Base-by-base conservation (phyloP, 53 echinoderm and acorn worm species). In the Apostichopus leukothele region DNA sequence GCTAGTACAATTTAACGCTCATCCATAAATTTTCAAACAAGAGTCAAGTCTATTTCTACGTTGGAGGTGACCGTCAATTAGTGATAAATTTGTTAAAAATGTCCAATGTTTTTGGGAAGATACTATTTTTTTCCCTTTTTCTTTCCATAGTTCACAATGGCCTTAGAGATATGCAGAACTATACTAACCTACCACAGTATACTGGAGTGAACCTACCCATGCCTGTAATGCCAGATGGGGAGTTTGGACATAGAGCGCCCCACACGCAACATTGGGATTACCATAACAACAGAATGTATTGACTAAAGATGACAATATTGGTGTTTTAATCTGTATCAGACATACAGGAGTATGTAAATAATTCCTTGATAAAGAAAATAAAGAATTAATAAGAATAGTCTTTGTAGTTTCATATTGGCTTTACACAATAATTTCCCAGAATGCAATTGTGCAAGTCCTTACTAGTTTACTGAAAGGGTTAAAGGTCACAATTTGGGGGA, bases 191-290 rank as follows among this genome's bases (percentile, higher is more conserved):
- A 67, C 96, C 96, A 13, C 99, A 99, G 90, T 99, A 93, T 75
- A 96, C 96, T 4, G 99, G 99, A 18, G 85, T 92, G 52, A 93
- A 99, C 84, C 94, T 99, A 1, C 99, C 99, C 23, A 87, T 97
- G 26, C 93, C 92, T 8, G 89, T 89, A 84, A 59, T 96, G 67
- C 99, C 99, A 0, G 90, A 90, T 73, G 99, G 95, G 8, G 99
- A 99, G 85, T 87, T 96, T 19, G 94, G 96, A 53, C 94, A 92
- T 74, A 88, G 90, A 51, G 94, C 96, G 53, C 91, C 95, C 3
- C 99, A 99, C 73, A 92, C 92, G 10, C 90, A 93, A 4, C 99
- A 99, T 88, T 99, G 96, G 96, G 96, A 96, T 78, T 91, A 96
- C 89, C 92, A 94, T 73, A 96, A 99, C 91, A 96, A 95, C 73